phyloP scores from a whole-genome alignment of 2,888 invertebrate species.

The Halictus quadricinctus region DNA sequence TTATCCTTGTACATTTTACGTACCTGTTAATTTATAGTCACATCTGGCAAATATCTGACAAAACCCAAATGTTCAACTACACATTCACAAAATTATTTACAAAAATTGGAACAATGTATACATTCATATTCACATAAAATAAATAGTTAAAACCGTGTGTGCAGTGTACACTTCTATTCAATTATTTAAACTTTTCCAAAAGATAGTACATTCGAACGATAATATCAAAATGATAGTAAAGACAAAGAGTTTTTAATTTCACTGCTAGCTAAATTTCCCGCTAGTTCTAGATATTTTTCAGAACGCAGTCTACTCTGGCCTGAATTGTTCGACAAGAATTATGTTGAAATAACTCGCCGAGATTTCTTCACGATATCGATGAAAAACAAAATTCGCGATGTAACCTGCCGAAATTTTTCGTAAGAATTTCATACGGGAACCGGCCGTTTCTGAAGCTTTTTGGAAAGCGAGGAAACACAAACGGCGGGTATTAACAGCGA shows the following conservation, averaged over 20 bases:
- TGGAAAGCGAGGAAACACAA: constrained; percentile 5
- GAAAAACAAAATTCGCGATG: constrained; percentile 26
- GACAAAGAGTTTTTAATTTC: not conserved
- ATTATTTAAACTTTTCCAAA: not conserved
- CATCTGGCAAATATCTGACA: not conserved
- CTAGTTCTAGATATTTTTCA: constrained; percentile 2
- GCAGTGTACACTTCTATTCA: not conserved
- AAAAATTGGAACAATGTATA: not conserved
- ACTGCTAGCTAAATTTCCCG: constrained; percentile 17
- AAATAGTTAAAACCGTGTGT: constrained; percentile 21
- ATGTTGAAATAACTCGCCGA: not conserved
- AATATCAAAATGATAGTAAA: not conserved
- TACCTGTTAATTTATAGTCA: not conserved
- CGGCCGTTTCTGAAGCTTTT: constrained; percentile 17
- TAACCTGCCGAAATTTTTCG: constrained; percentile 27
- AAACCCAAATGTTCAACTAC: not conserved
- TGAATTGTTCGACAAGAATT: constrained; percentile 1
- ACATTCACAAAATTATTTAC: not conserved
- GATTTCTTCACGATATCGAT: constrained; percentile 15
- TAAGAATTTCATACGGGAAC: not conserved
- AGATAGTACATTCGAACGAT: not conserved
- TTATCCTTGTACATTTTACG: not conserved
- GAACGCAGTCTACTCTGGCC: not conserved
- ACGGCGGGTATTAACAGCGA: constrained; percentile 11
- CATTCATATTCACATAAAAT: not conserved